phyloP scores from a whole-genome alignment of 2,113 vertebrate genomes.

The Callocephalon fimbriatum region DNA sequence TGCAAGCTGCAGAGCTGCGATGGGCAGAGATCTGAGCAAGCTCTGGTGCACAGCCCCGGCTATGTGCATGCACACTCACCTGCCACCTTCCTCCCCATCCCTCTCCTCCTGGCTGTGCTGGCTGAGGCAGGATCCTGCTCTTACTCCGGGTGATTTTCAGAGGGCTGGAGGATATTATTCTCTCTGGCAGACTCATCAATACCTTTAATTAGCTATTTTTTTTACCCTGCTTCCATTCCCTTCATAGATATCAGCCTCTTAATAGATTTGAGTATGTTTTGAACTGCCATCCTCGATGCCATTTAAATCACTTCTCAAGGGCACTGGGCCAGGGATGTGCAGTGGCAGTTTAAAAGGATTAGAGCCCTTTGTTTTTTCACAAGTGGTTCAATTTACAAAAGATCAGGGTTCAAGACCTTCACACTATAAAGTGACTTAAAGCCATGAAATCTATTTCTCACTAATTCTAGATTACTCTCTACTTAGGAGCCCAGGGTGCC shows the following conservation, averaged over 20 bases:
- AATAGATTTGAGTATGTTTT: slow-evolving; percentile 57
- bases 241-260: slow-evolving; percentile 34
- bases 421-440: slow-evolving; percentile 75
- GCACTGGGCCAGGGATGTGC: slow-evolving; percentile 69
- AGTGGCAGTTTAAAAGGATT: slow-evolving; percentile 72
- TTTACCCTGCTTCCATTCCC: not conserved
- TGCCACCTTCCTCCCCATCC: not conserved
- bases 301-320: slow-evolving; percentile 69
- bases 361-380: slow-evolving; percentile 74
- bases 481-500: slow-evolving; percentile 72
- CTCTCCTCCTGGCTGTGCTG: fast-evolving
- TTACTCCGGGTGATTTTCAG: slow-evolving; percentile 4
- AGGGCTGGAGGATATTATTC: slow-evolving; percentile 27
- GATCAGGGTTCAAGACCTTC: slow-evolving; percentile 73
- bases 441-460: slow-evolving; percentile 76
- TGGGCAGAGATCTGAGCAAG: not conserved
- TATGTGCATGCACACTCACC: not conserved
- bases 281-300: slow-evolving; percentile 45
- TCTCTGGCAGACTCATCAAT: slow-evolving; percentile 59
- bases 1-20: fast-evolving
- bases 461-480: slow-evolving; percentile 76
- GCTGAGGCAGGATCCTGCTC: not conserved
- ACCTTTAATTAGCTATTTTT: slow-evolving; percentile 66
- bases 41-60: not conserved
- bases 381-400: slow-evolving; percentile 75